phyloP scores from a whole-genome alignment of 1,140 invertebrate species.

The Drosophila punjabiensis region DNA sequence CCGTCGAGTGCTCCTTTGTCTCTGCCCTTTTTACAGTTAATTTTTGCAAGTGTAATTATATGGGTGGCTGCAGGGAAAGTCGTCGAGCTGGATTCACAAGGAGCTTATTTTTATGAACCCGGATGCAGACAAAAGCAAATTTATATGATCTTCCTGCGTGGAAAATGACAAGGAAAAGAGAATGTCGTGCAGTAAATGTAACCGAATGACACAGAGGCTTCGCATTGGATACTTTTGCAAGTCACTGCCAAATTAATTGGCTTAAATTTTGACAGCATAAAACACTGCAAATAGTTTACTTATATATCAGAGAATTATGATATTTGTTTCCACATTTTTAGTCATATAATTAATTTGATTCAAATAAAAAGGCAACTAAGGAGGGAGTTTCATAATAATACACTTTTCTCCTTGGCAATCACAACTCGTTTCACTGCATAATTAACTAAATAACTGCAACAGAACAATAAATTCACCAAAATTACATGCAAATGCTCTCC shows the following conservation, averaged over 20 bases:
- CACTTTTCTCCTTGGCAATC: background rate
- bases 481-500: conserved; percentile 37
- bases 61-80: conserved; percentile 40
- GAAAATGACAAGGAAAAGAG: background rate
- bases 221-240: background rate
- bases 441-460: conserved; percentile 32
- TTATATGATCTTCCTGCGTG: conserved; percentile 44
- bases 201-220: background rate
- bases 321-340: background rate
- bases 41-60: conserved; percentile 80
- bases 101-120: conserved; percentile 70
- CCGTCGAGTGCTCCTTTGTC: conserved; percentile 22
- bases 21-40: conserved; percentile 55
- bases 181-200: background rate
- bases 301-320: background rate
- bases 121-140: conserved; percentile 40
- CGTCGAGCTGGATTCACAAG: conserved; percentile 44
- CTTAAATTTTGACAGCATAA: background rate
- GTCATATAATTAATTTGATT: background rate
- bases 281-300: background rate
- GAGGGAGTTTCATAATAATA: background rate
- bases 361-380: background rate
- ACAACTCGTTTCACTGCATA: conserved; percentile 4
- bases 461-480: conserved; percentile 32
- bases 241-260: background rate